A percentile compares a stretch with the other conserved stretches of the same genome.
Conservation (phyloP, 1,140 invertebrate genomes). For the Pantala flavescens region DNA sequence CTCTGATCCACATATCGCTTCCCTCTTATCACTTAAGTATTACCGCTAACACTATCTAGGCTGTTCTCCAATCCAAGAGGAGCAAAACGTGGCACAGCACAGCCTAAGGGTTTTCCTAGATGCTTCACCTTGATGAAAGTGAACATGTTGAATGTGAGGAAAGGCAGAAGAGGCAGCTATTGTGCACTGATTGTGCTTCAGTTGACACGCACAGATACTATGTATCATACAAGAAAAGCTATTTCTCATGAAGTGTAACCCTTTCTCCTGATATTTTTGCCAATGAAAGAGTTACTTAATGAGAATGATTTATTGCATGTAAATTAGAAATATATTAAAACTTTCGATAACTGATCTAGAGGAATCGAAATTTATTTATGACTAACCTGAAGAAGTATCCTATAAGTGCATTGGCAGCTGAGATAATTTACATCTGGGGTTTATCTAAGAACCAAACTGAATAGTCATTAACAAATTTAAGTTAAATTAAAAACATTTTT, state of each 20-base stretch:
- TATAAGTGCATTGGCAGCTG: too few relatives aligned
- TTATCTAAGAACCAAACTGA: too few relatives aligned
- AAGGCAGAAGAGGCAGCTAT: background rate
- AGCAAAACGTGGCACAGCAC: background rate
- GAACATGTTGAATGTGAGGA: background rate
- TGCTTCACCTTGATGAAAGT: background rate
- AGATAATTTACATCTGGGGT: too few relatives aligned
- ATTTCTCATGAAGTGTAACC: conserved; percentile 1
- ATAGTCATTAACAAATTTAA: too few relatives aligned
- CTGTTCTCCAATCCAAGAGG: background rate
- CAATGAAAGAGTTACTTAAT: conserved; percentile 4
- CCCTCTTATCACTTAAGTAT: conserved; percentile 27
- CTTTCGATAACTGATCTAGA: background rate
- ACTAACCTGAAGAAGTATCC: too few relatives aligned
- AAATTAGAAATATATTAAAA: background rate
- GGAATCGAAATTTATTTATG: background rate
- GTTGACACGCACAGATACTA: conserved; percentile 8
- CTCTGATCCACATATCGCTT: conserved; percentile 26
- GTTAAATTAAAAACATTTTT: too few relatives aligned
- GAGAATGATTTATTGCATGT: background rate
- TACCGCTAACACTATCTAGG: background rate
- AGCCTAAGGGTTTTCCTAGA: background rate
- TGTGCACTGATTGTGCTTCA: conserved; percentile 5
- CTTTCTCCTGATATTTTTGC: conserved; percentile 7
- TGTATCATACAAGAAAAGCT: background rate